phyloP scores from a whole-genome alignment of 2,113 vertebrate genomes.

The Mola mola region DNA sequence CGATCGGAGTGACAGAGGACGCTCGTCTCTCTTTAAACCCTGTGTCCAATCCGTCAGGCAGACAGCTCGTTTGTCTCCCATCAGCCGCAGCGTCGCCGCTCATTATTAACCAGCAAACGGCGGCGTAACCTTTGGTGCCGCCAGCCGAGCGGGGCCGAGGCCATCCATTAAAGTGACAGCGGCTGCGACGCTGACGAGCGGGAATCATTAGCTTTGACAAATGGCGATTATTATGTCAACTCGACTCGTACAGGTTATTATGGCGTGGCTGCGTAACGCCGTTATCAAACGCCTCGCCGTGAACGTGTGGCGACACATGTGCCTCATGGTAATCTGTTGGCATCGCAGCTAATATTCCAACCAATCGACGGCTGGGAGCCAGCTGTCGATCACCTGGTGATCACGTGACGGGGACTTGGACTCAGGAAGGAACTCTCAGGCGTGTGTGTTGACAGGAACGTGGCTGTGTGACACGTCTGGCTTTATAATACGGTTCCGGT shows the following conservation, averaged over 20 bases:
- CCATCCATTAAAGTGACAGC: slow-evolving; percentile 46
- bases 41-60: neutral
- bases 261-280: neutral
- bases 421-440: too few species aligned
- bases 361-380: too few species aligned
- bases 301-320: neutral
- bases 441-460: too few species aligned
- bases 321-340: neutral
- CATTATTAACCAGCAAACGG: slow-evolving; percentile 55
- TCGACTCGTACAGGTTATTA: slow-evolving; percentile 52
- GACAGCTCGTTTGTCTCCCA: slow-evolving; percentile 41
- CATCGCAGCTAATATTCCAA: neutral
- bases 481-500: too few species aligned
- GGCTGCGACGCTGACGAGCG: slow-evolving; percentile 31
- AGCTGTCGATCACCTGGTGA: neutral
- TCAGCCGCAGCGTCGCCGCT: slow-evolving; percentile 15
- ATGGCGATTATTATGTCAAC: slow-evolving; percentile 62
- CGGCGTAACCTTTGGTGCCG: slow-evolving; percentile 53
- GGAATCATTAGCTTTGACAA: slow-evolving; percentile 62
- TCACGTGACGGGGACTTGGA: too few species aligned
- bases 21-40: too few species aligned
- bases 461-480: too few species aligned
- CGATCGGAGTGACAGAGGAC: too few species aligned
- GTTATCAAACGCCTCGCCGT: slow-evolving; percentile 36
- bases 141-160: slow-evolving; percentile 17